These are phyloP conservation scores for Calyptommatus sinebrachiatus DNA, from an alignment of 2,113 vertebrate species.

Conservation along the genomic window DNA sequence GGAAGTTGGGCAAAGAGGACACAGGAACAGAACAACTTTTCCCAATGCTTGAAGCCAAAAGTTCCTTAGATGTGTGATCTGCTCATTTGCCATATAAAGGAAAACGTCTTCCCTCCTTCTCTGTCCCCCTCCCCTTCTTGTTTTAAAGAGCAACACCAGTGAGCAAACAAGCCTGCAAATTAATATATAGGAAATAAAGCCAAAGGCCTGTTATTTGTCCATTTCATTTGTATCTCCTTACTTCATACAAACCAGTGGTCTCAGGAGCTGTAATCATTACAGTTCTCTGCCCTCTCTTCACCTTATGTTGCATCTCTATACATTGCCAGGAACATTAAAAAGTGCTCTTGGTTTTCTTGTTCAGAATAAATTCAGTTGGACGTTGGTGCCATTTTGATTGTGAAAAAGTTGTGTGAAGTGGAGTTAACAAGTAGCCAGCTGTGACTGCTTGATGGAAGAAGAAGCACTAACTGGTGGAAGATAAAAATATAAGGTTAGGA, in stretches of 20 bases:
- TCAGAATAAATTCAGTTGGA: constrained; percentile 19
- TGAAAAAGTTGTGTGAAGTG: background rate
- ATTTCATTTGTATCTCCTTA: background rate
- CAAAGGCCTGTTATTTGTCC: background rate
- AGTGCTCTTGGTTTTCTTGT: background rate
- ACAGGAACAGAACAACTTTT: no score
- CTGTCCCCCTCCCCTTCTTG: no score
- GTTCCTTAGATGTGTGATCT: no score
- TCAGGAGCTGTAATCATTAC: constrained; percentile 18
- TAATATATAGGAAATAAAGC: background rate
- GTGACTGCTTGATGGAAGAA: background rate
- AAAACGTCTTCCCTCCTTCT: no score
- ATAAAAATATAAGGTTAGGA: no score
- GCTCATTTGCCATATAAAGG: no score
- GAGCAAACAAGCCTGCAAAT: background rate
- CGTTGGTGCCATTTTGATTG: background rate
- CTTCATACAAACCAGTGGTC: constrained; percentile 16
- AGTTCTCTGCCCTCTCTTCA: constrained; percentile 22
- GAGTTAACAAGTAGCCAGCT: constrained; percentile 24
- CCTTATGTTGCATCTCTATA: constrained; percentile 8
- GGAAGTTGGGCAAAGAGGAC: no score
- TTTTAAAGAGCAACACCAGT: background rate
- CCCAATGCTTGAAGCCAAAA: no score
- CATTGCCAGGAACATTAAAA: constrained; percentile 25
- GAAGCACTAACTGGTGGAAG: no score